Conservation (phyloP, 2,888 invertebrate species). For the Barypeithes pellucidus region DNA sequence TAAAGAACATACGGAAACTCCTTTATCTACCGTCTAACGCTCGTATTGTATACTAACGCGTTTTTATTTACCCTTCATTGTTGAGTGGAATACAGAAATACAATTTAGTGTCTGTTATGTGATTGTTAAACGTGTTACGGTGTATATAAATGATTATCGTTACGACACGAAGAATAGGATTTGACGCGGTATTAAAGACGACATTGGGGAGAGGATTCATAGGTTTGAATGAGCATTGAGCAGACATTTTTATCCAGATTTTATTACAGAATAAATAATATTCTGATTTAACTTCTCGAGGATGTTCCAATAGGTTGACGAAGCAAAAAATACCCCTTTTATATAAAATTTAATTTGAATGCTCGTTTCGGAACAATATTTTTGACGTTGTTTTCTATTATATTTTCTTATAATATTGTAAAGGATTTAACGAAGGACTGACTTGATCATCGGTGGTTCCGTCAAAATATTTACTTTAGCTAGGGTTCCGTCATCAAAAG, state of each 20-base stretch:
- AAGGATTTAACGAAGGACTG: too few relatives aligned
- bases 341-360: too few relatives aligned
- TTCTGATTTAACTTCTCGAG: too few relatives aligned
- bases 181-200: slow-evolving; percentile 14
- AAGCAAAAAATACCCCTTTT: too few relatives aligned
- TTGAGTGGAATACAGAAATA: slow-evolving; percentile 29
- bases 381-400: too few relatives aligned
- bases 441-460: too few relatives aligned
- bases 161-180: slow-evolving; percentile 1
- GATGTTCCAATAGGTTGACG: too few relatives aligned
- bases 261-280: neutral
- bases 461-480: too few relatives aligned
- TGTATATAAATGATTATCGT: slow-evolving; percentile 27
- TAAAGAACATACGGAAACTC: slow-evolving; percentile 16
- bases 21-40: neutral
- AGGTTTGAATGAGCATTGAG: slow-evolving; percentile 21
- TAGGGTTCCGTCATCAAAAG: too few relatives aligned
- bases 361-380: too few relatives aligned
- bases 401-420: too few relatives aligned
- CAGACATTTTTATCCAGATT: neutral
- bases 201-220: slow-evolving; percentile 8
- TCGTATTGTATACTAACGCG: slow-evolving; percentile 21
- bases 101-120: slow-evolving; percentile 23
- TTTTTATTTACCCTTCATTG: slow-evolving; percentile 33
- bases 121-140: slow-evolving; percentile 24